Evolutionary conservation across 2,113 vertebrate species (phyloP), one percentile per base, ranked within the genome.

Genomic region (Eulacestoma nigropectus): DNA sequence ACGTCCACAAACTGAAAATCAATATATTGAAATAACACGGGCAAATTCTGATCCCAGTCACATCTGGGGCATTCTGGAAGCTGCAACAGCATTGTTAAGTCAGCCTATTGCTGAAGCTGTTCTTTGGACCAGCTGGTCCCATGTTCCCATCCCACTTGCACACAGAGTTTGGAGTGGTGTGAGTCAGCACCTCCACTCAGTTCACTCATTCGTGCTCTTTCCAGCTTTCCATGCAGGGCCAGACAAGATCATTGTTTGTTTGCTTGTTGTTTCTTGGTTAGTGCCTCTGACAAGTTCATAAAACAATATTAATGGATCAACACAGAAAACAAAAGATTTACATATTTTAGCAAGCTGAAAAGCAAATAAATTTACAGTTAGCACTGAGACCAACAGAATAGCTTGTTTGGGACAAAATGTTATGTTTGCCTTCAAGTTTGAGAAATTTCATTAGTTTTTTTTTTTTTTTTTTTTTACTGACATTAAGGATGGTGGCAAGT

Each of bases 371-470:
- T 63, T 55, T 81, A 10, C 7, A 44, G 55, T 49, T 90, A 72
- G 33, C 17, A 55, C 30, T 47, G 42, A 81, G 25, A 55, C 21
- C 50, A 84, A 39, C 29, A 67, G 39, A 94, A 92, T 44, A 74
- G n/a, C 44, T 87, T 47, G 19, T 63, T 67, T 84, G 76, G 72
- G 91, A 80, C 64, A 95, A 83, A 94, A 52, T 59, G 56, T 41
- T 89, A 41, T 5, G 5, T 52, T 87, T 73, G n/a, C 32, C 13
- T 65, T 93, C 33, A 84, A 78, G 60, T 87, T 47, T 75, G 73
- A 90, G 64, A 86, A 80, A 70, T 84, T 50, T 77, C 2, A 33
- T 73, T 76, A 29, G 64, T 9, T 56, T 57, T 30, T 41, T 3
- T 46, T 6, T n/a, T 3, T 46, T 6, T n/a, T 6, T n/a, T 63